Conservation (phyloP, 2,888 invertebrate genomes). For the Phlogophora meticulosa region DNA sequence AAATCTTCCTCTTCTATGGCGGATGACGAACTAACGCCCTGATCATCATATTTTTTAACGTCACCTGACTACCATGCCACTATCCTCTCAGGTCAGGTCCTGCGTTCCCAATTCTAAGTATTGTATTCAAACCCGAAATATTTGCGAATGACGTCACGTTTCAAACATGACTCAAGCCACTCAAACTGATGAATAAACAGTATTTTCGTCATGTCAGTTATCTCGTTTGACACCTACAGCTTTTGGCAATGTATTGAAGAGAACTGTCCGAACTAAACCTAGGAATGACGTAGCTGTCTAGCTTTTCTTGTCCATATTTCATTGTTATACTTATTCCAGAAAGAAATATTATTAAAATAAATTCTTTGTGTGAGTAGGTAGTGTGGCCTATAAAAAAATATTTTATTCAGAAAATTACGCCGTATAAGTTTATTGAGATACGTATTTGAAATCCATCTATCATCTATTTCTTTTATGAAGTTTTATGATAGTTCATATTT, state of each 20-base stretch:
- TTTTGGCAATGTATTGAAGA: conserved; percentile 40
- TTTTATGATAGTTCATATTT: not conserved
- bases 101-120: too few species aligned
- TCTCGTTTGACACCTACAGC: conserved; percentile 32
- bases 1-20: too few species aligned
- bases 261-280: conserved; percentile 11
- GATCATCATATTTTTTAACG: too few species aligned
- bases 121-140: not conserved
- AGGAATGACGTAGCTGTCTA: conserved; percentile 5
- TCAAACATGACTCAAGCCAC: conserved; percentile 28
- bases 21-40: too few species aligned
- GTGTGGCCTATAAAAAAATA: not conserved
- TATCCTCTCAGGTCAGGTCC: too few species aligned
- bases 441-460: conserved; percentile 1
- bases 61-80: too few species aligned
- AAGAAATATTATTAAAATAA: not conserved
- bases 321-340: conserved; percentile 8
- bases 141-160: conserved; percentile 16
- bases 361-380: not conserved
- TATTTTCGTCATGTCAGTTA: conserved; percentile 12
- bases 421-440: not conserved
- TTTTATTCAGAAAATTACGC: too few species aligned
- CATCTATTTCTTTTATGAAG: conserved; percentile 3
- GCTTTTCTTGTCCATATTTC: conserved; percentile 19
- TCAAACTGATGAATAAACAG: conserved; percentile 18